Percentiles rank a stretch among this genome's conserved stretches.
These are phyloP conservation scores for Mactromeris polynyma DNA, from an alignment of 2,888 invertebrate species.

Conservation along the genomic window DNA sequence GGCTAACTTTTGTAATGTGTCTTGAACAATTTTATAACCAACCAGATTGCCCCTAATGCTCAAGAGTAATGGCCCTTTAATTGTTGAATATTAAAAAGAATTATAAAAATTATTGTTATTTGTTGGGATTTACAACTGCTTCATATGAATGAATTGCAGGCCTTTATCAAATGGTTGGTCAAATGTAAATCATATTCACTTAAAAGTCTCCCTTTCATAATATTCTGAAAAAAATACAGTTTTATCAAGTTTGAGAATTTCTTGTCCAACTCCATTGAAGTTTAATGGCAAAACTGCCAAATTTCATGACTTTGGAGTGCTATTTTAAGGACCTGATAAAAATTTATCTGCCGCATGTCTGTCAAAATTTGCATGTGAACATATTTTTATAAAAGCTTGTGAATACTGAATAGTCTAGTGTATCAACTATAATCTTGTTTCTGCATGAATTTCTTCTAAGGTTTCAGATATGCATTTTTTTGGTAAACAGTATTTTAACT, in stretches of 20 bases:
- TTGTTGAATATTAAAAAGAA: too few species aligned
- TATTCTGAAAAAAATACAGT: neutral
- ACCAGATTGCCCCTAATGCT: too few species aligned
- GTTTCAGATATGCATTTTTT: neutral
- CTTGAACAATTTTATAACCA: too few species aligned
- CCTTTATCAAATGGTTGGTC: neutral
- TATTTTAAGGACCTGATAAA: slow-evolving; percentile 9
- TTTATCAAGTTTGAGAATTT: neutral
- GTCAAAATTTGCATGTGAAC: slow-evolving; percentile 16
- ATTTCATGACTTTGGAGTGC: slow-evolving; percentile 9
- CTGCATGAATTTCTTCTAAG: neutral
- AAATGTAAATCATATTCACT: neutral
- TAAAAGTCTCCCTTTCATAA: neutral
- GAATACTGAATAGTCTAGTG: neutral
- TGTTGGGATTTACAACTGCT: neutral
- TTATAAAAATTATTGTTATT: neutral
- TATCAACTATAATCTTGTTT: neutral
- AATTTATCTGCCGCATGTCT: neutral
- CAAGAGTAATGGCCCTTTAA: too few species aligned
- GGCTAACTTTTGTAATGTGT: too few species aligned
- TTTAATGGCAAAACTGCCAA: slow-evolving; percentile 1
- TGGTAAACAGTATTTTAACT: neutral
- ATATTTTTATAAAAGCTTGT: neutral
- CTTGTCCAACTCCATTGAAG: neutral
- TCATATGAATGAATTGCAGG: neutral